Evolutionary conservation across 2,113 vertebrate genomes (phyloP).

Genomic region (Mustela lutreola): DNA sequence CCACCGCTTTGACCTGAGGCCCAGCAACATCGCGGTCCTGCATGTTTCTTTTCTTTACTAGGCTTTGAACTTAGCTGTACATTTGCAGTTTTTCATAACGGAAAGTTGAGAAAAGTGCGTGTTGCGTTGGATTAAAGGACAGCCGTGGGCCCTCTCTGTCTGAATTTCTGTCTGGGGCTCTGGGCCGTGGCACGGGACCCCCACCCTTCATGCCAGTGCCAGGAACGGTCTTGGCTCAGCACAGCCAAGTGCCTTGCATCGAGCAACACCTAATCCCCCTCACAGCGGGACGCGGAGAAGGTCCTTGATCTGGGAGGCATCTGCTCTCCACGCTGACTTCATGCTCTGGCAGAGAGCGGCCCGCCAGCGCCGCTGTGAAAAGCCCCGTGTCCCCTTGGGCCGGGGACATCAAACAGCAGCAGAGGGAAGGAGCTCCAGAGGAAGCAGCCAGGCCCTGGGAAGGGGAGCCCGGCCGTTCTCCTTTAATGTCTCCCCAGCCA

Average conservation of each 20-base stretch:
- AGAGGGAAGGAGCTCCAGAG: neutral
- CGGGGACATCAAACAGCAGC: conserved; percentile 31
- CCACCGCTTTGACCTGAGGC: neutral
- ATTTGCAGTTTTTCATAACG: neutral
- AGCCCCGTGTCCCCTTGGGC: conserved; percentile 38
- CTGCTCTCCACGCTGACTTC: conserved; percentile 76
- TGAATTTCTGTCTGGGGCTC: neutral
- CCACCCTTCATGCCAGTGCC: neutral
- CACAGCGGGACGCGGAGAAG: conserved; percentile 65
- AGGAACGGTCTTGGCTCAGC: neutral
- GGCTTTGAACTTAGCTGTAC: neutral
- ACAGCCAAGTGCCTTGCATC: neutral
- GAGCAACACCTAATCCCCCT: conserved; percentile 55
- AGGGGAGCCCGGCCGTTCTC: rapidly evolving
- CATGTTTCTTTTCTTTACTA: too few species aligned
- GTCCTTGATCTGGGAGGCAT: conserved; percentile 49
- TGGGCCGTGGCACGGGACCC: neutral
- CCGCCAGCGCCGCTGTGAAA: conserved; percentile 68
- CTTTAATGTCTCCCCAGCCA: rapidly evolving
- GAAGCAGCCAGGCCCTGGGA: neutral
- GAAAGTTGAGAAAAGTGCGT: neutral
- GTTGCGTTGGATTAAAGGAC: neutral
- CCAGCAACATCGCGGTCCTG: neutral
- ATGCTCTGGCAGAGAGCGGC: conserved; percentile 72
- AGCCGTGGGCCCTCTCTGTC: neutral